These are phyloP conservation scores for Trichechus manatus DNA, from an alignment of 2,113 vertebrate genomes.

Conservation along the genomic window DNA sequence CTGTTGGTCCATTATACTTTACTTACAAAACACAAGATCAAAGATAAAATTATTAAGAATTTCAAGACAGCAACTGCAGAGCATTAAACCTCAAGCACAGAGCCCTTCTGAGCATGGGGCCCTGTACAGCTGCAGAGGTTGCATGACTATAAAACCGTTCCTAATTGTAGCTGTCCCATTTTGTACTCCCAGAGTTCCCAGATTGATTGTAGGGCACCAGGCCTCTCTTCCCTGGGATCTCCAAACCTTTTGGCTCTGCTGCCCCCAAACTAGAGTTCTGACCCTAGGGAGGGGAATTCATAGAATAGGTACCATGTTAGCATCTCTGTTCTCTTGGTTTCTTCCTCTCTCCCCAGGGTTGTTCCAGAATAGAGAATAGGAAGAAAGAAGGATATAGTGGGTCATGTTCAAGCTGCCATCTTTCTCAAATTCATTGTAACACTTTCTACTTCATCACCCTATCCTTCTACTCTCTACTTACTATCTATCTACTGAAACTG, in stretches of 20 bases:
- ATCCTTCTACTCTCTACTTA: not conserved
- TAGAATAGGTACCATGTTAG: not conserved
- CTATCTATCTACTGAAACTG: not conserved
- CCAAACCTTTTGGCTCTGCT: not conserved
- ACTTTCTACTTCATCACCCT: not conserved
- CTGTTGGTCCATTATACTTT: not conserved
- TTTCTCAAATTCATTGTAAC: not conserved
- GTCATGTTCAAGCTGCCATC: not conserved
- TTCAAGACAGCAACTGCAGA: not conserved
- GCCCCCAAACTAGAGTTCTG: not conserved
- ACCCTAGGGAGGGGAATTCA: not conserved
- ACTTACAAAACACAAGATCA: not conserved
- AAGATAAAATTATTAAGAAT: not conserved
- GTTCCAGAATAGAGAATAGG: not conserved
- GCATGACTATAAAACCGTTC: not conserved
- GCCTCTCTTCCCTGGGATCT: not conserved
- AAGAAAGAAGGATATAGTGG: not conserved
- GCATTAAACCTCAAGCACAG: not conserved
- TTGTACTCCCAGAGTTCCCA: not conserved
- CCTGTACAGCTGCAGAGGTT: not conserved
- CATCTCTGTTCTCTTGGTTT: not conserved
- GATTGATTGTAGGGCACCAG: not conserved
- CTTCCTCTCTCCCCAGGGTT: not conserved
- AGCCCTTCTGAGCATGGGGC: not conserved
- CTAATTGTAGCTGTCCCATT: not conserved